A percentile compares a stretch with the other conserved stretches of the same genome.
Conservation (phyloP, 2,113 vertebrate genomes). For the Actenoides hombroni region DNA sequence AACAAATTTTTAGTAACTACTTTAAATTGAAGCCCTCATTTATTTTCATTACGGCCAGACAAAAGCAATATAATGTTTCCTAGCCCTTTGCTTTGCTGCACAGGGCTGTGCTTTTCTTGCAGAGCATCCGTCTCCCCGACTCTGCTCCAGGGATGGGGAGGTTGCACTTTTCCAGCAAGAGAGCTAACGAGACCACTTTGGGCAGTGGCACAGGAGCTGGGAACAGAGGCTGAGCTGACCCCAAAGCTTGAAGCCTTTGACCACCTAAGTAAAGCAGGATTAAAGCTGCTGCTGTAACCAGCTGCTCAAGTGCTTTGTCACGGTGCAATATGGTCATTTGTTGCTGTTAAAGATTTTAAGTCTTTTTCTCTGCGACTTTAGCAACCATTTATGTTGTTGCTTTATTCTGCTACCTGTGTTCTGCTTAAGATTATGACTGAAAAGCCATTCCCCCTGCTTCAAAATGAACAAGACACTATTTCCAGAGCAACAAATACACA, state of each 20-base stretch:
- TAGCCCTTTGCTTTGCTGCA: neutral
- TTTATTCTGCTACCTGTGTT: neutral
- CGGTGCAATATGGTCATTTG: fast-evolving
- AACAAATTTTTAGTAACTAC: constrained; percentile 80
- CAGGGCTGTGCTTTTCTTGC: neutral
- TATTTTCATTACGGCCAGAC: constrained; percentile 78
- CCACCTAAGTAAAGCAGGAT: neutral
- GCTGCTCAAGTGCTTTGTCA: neutral
- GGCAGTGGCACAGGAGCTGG: neutral
- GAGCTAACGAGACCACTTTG: neutral
- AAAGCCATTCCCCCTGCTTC: fast-evolving
- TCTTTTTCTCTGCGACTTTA: no score
- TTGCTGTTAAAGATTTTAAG: neutral
- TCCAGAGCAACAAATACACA: neutral
- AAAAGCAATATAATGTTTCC: constrained; percentile 72
- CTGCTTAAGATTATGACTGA: neutral
- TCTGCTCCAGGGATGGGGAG: fast-evolving
- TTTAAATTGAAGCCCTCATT: constrained; percentile 77
- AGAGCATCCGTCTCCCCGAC: fast-evolving
- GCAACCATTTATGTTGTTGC: neutral
- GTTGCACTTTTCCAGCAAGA: neutral
- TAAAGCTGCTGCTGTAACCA: neutral
- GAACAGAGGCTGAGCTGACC: neutral
- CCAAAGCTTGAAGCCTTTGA: neutral
- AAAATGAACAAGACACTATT: neutral